phyloP scores from a whole-genome alignment of 23 tunicate genomes.

The Phallusia fumigata region DNA sequence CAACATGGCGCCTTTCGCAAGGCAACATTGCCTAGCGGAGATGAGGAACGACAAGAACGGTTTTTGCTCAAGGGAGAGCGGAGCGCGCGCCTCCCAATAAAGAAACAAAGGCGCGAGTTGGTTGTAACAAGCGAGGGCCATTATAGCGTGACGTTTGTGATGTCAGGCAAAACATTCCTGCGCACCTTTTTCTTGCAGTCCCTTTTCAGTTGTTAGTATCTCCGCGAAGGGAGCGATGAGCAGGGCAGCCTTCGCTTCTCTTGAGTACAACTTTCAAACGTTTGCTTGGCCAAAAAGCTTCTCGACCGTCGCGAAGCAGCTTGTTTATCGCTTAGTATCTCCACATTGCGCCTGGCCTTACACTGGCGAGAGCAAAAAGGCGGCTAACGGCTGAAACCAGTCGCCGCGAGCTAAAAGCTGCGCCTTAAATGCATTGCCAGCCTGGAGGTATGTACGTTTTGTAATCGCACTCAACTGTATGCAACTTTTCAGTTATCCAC shows the following conservation, averaged over 20 bases:
- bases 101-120: neutral
- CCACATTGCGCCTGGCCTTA: neutral
- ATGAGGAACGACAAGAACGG: neutral
- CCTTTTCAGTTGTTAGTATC: neutral
- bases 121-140: neutral
- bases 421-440: neutral
- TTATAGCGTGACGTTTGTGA: neutral
- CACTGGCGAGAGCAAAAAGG: neutral
- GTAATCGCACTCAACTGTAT: neutral
- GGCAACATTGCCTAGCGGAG: neutral
- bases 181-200: neutral
- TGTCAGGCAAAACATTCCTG: constrained; percentile 14
- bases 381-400: neutral
- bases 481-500: neutral
- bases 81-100: neutral
- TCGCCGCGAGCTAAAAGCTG: neutral
- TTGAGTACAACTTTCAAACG: neutral
- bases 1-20: constrained; percentile 4
- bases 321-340: neutral
- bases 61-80: neutral
- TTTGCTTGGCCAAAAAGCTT: neutral
- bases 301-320: neutral
- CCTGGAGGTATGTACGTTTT: constrained; percentile 6
- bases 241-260: neutral
- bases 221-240: neutral